These are phyloP conservation scores for Salpingus planirostris DNA, from an alignment of 2,888 invertebrate species.

Conservation along the genomic window DNA sequence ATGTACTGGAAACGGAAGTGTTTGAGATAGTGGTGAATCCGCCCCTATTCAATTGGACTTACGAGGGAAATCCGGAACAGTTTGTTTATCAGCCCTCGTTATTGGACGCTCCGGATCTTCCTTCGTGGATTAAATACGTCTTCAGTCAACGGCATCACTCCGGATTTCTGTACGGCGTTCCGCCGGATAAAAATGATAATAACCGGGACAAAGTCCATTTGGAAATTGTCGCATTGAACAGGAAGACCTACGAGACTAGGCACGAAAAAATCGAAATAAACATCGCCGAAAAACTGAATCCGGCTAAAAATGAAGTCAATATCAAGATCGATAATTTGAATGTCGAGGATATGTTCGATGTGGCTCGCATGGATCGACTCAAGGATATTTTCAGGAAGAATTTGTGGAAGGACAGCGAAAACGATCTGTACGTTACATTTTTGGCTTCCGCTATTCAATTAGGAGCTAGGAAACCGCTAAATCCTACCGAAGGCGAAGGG, in stretches of 20 bases:
- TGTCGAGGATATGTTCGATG: constrained; percentile 78
- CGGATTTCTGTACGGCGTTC: constrained; percentile 79
- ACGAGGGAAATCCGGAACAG: constrained; percentile 53
- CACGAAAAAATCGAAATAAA: constrained; percentile 53
- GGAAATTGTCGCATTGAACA: constrained; percentile 69
- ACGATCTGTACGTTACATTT: constrained; percentile 72
- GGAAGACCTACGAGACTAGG: constrained; percentile 68
- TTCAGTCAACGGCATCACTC: constrained; percentile 69
- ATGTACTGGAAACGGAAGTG: constrained; percentile 62
- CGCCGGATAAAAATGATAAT: constrained; percentile 53
- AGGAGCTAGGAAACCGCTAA: constrained; percentile 73
- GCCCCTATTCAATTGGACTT: constrained; percentile 72
- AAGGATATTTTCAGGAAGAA: constrained; percentile 68
- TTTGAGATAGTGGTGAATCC: constrained; percentile 72
- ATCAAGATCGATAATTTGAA: constrained; percentile 85
- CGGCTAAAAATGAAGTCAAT: constrained; percentile 68
- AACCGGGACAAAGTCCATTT: constrained; percentile 51
- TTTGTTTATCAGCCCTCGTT: constrained; percentile 69
- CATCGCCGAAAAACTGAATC: constrained; percentile 55
- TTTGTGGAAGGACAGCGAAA: constrained; percentile 68
- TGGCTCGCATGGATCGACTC: constrained; percentile 57
- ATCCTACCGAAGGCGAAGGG: constrained; percentile 84
- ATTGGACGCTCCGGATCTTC: constrained; percentile 71
- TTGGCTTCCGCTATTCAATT: constrained; percentile 76
- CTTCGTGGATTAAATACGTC: constrained; percentile 76